Evolutionary conservation across 2,888 invertebrate genomes (phyloP).

Genomic region (Thysanoteuthis rhombus): DNA sequence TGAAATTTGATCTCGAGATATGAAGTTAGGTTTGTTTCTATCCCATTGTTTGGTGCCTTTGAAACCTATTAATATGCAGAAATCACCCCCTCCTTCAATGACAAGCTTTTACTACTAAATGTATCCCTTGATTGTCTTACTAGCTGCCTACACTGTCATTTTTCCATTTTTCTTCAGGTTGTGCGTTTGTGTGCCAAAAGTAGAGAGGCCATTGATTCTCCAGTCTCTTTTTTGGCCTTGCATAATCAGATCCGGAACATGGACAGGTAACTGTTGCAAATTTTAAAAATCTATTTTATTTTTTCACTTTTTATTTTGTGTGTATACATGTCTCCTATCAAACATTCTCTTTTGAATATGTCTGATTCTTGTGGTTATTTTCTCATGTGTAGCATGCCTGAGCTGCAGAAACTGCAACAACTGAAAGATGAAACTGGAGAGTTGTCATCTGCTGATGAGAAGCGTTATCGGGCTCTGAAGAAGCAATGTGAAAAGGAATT

Average conservation of each 20-base stretch:
- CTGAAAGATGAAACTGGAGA: constrained; percentile 98
- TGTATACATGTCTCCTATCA: neutral
- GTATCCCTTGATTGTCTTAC: too few species aligned
- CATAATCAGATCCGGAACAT: constrained; percentile 97
- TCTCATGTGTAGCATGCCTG: constrained; percentile 75
- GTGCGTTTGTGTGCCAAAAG: constrained; percentile 97
- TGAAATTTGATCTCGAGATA: too few species aligned
- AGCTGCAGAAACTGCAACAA: constrained; percentile 93
- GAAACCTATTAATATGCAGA: too few species aligned
- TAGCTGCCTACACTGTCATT: neutral
- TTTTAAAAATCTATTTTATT: neutral
- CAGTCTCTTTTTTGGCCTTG: constrained; percentile 93
- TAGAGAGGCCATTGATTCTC: constrained; percentile 96
- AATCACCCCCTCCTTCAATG: neutral
- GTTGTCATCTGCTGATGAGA: constrained; percentile 92
- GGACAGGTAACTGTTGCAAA: constrained; percentile 74
- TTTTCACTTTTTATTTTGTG: too few species aligned
- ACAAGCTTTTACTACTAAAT: neutral
- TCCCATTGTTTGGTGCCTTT: too few species aligned
- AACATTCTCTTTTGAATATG: neutral
- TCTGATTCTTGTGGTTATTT: neutral
- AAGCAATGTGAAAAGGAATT: constrained; percentile 90
- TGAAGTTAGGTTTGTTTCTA: too few species aligned
- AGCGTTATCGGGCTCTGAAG: constrained; percentile 88
- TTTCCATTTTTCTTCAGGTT: constrained; percentile 54